A percentile compares a stretch with the other conserved stretches of the same genome.
These are phyloP conservation scores for Acomys russatus DNA, from an alignment of 2,797 vertebrate genomes.

Conservation along the genomic window DNA sequence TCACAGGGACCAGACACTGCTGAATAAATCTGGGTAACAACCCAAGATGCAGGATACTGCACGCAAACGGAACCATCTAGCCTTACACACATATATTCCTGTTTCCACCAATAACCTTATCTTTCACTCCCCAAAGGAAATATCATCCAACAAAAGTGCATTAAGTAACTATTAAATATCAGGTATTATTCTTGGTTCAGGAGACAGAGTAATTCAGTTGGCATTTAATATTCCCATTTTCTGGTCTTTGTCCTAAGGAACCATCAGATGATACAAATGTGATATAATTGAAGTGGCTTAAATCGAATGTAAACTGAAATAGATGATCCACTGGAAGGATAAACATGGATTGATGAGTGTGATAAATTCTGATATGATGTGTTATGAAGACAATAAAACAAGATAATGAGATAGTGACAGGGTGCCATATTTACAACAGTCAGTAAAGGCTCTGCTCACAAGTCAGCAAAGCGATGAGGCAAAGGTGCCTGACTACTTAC, in stretches of 20 bases:
- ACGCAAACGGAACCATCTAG: background rate
- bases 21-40: background rate
- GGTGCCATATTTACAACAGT: background rate
- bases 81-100: background rate
- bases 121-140: slow-evolving; percentile 38
- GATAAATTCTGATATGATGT: slow-evolving; percentile 5
- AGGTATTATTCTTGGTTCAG: background rate
- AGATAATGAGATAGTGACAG: background rate
- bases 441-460: background rate
- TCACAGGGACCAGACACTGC: background rate
- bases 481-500: background rate
- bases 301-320: background rate
- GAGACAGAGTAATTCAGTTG: background rate
- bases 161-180: background rate
- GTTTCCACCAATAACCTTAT: background rate
- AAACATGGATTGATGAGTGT: background rate
- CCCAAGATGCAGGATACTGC: background rate
- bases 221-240: background rate
- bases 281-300: slow-evolving; percentile 21
- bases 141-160: background rate
- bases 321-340: background rate
- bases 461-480: background rate
- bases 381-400: slow-evolving; percentile 39
- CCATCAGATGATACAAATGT: background rate
- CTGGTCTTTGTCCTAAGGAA: background rate